Percentiles rank a stretch among this genome's conserved stretches.
Conservation (phyloP, 2,888 invertebrate genomes). For the Galeopsomyia nigrocyanea region DNA sequence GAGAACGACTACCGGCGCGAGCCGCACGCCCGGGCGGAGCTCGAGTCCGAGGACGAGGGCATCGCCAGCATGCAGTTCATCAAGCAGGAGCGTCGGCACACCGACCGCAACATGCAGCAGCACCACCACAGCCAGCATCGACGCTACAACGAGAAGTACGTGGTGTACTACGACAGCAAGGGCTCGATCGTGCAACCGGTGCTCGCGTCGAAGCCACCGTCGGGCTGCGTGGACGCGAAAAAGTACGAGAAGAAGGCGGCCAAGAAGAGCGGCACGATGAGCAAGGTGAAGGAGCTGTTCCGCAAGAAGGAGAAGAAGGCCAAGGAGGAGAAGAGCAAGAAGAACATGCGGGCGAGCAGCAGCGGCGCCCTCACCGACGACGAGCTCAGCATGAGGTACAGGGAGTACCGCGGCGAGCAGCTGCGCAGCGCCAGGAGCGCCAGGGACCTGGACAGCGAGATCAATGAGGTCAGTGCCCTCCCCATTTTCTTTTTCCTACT, state of each 20-base stretch:
- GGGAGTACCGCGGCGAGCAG: conserved; percentile 65
- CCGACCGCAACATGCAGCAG: conserved; percentile 74
- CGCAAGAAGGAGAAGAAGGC: conserved; percentile 80
- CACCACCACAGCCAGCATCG: conserved; percentile 39
- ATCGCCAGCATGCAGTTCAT: conserved; percentile 78
- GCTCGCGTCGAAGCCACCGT: conserved; percentile 62
- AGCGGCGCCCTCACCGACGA: conserved; percentile 65
- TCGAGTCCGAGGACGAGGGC: conserved; percentile 80
- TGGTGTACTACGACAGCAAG: conserved; percentile 57
- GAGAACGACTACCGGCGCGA: conserved; percentile 85
- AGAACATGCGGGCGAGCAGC: conserved; percentile 55
- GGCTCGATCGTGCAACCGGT: conserved; percentile 44
- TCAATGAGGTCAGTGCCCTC: conserved; percentile 62
- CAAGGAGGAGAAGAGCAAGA: conserved; percentile 72
- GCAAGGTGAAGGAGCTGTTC: conserved; percentile 82
- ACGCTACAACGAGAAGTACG: conserved; percentile 58
- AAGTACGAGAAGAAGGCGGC: conserved; percentile 65
- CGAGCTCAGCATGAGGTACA: conserved; percentile 65
- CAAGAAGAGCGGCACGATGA: conserved; percentile 66
- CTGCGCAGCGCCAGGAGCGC: conserved; percentile 64
- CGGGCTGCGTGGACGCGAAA: conserved; percentile 58
- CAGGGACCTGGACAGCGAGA: conserved; percentile 63
- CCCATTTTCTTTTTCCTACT: too few relatives aligned
- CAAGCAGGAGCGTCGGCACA: conserved; percentile 81
- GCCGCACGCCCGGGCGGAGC: conserved; percentile 65